Evolutionary conservation across 2,113 vertebrate genomes (phyloP).

Genomic region (Clarias magur): DNA sequence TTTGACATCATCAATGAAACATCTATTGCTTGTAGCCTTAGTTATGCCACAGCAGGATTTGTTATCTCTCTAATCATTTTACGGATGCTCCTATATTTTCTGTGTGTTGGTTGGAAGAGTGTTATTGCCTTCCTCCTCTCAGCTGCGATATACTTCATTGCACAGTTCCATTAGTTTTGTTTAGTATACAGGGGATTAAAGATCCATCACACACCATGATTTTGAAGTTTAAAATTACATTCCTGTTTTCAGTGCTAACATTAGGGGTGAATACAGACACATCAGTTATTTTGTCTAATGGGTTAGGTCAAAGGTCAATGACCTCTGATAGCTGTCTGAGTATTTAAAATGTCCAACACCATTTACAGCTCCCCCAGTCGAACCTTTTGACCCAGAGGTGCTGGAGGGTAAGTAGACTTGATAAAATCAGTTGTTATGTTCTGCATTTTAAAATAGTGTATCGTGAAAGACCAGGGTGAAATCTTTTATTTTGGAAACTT

Average conservation of each 20-base stretch:
- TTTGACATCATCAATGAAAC: background rate
- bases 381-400: background rate
- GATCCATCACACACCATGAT: background rate
- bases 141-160: background rate
- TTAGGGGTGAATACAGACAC: background rate
- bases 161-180: background rate
- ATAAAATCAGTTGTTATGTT: background rate
- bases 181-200: background rate
- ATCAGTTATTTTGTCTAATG: background rate
- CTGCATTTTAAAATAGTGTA: background rate
- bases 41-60: background rate
- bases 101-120: background rate
- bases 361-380: background rate
- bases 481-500: background rate
- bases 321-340: background rate
- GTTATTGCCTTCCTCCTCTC: background rate
- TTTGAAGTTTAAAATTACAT: background rate
- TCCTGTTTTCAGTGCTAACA: background rate
- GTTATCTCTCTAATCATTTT: background rate
- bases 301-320: constrained; percentile 12
- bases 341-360: background rate
- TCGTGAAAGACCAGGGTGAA: background rate
- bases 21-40: background rate
- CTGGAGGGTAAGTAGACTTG: background rate
- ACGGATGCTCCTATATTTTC: background rate